Conservation (phyloP, 2,797 vertebrate genomes). For the Sebastes alutus region DNA sequence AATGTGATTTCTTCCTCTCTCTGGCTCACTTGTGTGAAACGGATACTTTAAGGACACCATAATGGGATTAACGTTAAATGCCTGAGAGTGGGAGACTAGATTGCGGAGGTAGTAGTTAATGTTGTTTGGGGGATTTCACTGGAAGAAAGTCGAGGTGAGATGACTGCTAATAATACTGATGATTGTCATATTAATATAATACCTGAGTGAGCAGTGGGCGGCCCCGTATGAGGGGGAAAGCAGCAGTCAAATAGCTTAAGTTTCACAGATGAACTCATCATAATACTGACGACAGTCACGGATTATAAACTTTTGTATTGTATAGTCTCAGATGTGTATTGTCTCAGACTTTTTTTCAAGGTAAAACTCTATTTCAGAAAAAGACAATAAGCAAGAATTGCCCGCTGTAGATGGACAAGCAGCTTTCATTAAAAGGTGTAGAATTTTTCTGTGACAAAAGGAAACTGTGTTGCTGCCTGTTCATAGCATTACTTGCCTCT, state of each 20-base stretch:
- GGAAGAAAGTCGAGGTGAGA: background rate
- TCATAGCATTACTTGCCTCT: background rate
- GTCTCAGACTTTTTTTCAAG: background rate
- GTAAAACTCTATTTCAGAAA: background rate
- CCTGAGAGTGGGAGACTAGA: background rate
- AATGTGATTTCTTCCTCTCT: conserved; percentile 48
- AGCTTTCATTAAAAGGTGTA: background rate
- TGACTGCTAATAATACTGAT: background rate
- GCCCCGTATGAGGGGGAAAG: background rate
- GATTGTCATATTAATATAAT: background rate
- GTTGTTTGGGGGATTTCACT: background rate
- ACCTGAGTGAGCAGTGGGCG: background rate
- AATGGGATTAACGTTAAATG: conserved; percentile 16
- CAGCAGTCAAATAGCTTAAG: background rate
- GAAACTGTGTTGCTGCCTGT: background rate
- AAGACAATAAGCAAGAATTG: background rate
- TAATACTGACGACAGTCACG: background rate
- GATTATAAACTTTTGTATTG: background rate
- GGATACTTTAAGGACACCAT: conserved; percentile 10
- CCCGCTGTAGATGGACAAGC: background rate
- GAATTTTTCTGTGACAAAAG: background rate
- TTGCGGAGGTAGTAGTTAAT: conserved; percentile 1
- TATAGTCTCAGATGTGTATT: background rate
- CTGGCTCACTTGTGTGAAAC: conserved; percentile 26
- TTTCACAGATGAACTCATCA: background rate